Conservation (phyloP, 1,140 invertebrate genomes). For the Tetranychus cinnabarinus region DNA sequence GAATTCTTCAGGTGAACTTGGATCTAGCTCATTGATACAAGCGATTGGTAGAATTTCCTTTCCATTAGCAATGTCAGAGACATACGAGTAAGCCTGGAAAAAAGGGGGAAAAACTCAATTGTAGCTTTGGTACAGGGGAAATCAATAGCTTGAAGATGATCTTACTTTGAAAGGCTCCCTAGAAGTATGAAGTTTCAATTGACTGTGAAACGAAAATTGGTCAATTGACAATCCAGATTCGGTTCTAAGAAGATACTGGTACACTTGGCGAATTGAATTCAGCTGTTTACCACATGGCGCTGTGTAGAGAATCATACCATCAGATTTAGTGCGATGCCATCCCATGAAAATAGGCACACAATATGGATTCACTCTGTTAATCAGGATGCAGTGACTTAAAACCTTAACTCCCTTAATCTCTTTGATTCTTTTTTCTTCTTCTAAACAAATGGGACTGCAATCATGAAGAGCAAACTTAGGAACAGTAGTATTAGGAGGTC, state of each 20-base stretch:
- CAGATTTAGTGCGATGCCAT: neutral
- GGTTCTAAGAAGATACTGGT: neutral
- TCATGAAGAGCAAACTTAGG: neutral
- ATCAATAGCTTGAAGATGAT: too few relatives aligned
- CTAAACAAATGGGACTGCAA: neutral
- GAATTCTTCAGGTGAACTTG: neutral
- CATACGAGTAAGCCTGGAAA: neutral
- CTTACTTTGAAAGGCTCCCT: neutral
- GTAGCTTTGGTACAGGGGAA: too few relatives aligned
- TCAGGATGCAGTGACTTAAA: neutral
- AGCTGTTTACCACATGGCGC: neutral
- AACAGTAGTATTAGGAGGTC: neutral
- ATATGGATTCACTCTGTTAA: neutral
- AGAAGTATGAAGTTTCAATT: neutral
- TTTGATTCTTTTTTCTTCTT: neutral
- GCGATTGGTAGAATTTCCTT: neutral
- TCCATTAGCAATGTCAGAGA: neutral
- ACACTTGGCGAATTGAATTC: neutral
- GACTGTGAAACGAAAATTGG: neutral
- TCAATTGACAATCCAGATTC: neutral
- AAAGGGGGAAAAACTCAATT: neutral
- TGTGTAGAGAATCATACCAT: neutral
- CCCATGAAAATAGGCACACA: neutral
- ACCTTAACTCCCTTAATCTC: neutral
- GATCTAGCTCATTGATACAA: neutral